Evolutionary conservation across 2,888 invertebrate species (phyloP), one percentile per base, ranked within the genome.

Genomic region (Plagodis dolabraria): DNA sequence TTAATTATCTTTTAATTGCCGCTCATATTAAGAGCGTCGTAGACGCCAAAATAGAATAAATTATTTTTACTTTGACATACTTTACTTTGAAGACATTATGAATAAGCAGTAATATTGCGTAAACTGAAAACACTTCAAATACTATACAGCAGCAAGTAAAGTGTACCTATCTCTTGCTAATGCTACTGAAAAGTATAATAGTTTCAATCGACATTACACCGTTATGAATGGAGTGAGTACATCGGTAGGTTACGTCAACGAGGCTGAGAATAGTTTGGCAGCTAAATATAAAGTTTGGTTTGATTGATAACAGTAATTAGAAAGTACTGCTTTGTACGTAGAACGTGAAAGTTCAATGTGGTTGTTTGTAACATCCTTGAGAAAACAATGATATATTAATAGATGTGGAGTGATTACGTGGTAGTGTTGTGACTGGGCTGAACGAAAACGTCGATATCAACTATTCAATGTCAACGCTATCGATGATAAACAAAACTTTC

Each of bases 141-240:
- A 22, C 2, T 22, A 4, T 22, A 2, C 4, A 22, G 22, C 4
- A 22, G 22, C 22, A 22, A 2, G 4, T 22, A 22, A 2, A 22
- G 22, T 22, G 22, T 22, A 22, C 4, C 1, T 22, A 22, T 22
- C 1, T 22, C 22, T 22, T 22, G 22, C 22, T 22, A 2, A 22
- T 22, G 4, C 4, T 22, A 22, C 22, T 22, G 22, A 22, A 22
- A 1, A 22, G 4, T 22, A 22, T 1, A 22, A 1, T 2, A 22
- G 22, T 22, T 22, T 22, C 22, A 22, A 22, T 22, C 22, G 4
- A 22, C 22, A 22, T 22, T 22, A 22, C 22, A 22, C 22, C 22
- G 22, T 22, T 22, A 48, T 70, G 61, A 67, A 70, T 71, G 70
- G 60, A 66, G 65, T 60, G 60, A 66, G 65, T 60, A 65, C 53